A percentile compares a stretch with the other conserved stretches of the same genome.
These are phyloP conservation scores for Rhipidura dahli DNA, from an alignment of 2,113 vertebrate genomes.

Conservation along the genomic window DNA sequence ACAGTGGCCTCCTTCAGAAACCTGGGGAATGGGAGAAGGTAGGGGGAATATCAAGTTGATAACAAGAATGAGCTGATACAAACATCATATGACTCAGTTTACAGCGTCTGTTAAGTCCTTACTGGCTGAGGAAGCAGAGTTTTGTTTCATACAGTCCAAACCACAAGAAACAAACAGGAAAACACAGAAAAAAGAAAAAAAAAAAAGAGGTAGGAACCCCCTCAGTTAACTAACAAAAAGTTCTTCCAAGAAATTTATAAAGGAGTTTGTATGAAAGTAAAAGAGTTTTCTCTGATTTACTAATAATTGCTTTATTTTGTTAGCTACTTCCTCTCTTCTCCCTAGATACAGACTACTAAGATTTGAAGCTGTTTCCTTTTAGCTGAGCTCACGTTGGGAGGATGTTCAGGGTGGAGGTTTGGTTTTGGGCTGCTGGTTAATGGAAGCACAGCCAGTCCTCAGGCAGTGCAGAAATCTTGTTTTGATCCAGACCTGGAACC, in stretches of 20 bases:
- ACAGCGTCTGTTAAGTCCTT: neutral
- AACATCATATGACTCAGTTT: neutral
- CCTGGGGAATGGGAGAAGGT: neutral
- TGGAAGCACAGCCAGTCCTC: neutral
- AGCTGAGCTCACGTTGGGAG: neutral
- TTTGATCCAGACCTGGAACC: neutral
- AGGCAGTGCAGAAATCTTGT: neutral
- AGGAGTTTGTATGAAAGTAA: neutral
- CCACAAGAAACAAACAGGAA: neutral
- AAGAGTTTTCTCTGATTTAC: neutral
- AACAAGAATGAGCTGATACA: neutral
- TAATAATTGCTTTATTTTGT: neutral
- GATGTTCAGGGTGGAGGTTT: neutral
- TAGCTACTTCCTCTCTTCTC: neutral
- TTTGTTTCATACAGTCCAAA: neutral
- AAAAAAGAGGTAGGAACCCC: neutral
- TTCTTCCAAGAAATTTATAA: neutral
- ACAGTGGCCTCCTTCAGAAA: conserved; percentile 16
- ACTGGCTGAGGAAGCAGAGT: neutral
- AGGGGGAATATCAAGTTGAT: neutral
- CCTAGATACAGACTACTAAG: neutral
- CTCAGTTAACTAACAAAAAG: neutral
- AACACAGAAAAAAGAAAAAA: neutral
- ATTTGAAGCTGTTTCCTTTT: neutral
- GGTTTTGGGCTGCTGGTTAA: neutral